A percentile compares a stretch with the other conserved stretches of the same genome.
phyloP scores from a whole-genome alignment of 2,797 vertebrate genomes.

The Esox lucius region DNA sequence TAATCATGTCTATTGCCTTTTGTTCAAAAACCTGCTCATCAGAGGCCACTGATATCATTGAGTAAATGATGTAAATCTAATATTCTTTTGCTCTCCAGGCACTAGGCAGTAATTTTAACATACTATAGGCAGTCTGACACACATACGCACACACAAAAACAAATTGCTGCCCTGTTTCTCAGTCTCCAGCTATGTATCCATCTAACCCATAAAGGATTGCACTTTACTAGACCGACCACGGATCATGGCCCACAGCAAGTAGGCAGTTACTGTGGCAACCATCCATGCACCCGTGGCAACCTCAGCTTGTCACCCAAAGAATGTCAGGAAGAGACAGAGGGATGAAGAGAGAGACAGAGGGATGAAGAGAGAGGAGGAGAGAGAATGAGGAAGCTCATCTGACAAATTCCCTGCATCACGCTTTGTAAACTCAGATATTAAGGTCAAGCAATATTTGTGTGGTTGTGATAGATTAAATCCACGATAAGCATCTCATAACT shows the following conservation, averaged over 20 bases:
- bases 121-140: background rate
- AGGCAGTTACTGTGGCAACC: slow-evolving; percentile 39
- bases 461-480: slow-evolving; percentile 59
- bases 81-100: background rate
- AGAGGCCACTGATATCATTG: background rate
- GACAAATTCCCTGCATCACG: slow-evolving; percentile 40
- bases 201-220: slow-evolving; percentile 30
- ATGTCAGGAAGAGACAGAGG: slow-evolving; percentile 19
- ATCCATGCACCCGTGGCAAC: slow-evolving; percentile 15
- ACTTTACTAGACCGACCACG: slow-evolving; percentile 9
- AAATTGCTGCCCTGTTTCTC: slow-evolving; percentile 23
- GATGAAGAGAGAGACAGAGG: background rate
- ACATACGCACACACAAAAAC: slow-evolving; percentile 37
- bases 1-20: background rate
- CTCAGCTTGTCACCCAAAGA: slow-evolving; percentile 13
- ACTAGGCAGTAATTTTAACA: background rate
- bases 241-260: slow-evolving; percentile 9
- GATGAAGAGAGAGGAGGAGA: slow-evolving; percentile 7
- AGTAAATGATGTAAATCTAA: background rate
- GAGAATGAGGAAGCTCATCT: slow-evolving; percentile 14
- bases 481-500: slow-evolving; percentile 55
- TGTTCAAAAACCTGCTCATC: background rate
- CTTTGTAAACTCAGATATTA: slow-evolving; percentile 57
- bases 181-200: slow-evolving; percentile 17
- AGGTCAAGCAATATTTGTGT: slow-evolving; percentile 55